These are phyloP conservation scores for Caenorhabditis afra DNA, from an alignment of 2,888 invertebrate genomes.

Conservation along the genomic window DNA sequence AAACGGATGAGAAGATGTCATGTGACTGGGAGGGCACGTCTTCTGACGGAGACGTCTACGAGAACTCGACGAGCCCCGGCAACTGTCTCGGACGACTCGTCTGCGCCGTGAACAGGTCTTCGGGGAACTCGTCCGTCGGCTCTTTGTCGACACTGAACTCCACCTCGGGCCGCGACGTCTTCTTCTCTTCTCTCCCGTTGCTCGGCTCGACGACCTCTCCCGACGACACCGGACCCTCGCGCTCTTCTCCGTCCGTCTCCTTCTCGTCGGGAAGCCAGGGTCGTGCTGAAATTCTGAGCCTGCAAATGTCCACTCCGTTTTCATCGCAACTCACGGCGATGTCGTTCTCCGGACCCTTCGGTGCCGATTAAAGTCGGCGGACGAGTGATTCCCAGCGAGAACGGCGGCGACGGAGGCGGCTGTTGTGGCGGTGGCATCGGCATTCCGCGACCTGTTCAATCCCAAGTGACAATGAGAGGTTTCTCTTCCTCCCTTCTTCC, in stretches of 20 bases:
- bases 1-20: too few species aligned
- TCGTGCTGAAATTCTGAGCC: slow-evolving; percentile 30
- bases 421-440: slow-evolving; percentile 56
- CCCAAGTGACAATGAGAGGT: too few species aligned
- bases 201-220: slow-evolving; percentile 15
- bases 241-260: slow-evolving; percentile 17
- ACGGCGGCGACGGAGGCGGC: slow-evolving; percentile 49
- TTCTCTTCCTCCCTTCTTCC: too few species aligned
- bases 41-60: slow-evolving; percentile 7
- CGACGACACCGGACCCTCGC: slow-evolving; percentile 9
- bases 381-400: slow-evolving; percentile 35
- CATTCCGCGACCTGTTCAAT: slow-evolving; percentile 46
- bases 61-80: slow-evolving; percentile 54
- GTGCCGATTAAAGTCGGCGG: slow-evolving; percentile 50
- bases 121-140: slow-evolving; percentile 45
- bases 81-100: slow-evolving; percentile 50
- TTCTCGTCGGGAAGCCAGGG: slow-evolving; percentile 55
- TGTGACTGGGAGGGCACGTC: background rate
- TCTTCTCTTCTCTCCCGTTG: slow-evolving; percentile 20
- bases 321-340: slow-evolving; percentile 25
- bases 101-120: slow-evolving; percentile 54
- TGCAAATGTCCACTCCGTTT: background rate
- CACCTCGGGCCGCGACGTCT: background rate
- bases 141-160: slow-evolving; percentile 47
- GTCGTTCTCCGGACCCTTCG: slow-evolving; percentile 42